Evolutionary conservation across 2,113 vertebrate species (phyloP).

Genomic region (Dipodomys stephensi): DNA sequence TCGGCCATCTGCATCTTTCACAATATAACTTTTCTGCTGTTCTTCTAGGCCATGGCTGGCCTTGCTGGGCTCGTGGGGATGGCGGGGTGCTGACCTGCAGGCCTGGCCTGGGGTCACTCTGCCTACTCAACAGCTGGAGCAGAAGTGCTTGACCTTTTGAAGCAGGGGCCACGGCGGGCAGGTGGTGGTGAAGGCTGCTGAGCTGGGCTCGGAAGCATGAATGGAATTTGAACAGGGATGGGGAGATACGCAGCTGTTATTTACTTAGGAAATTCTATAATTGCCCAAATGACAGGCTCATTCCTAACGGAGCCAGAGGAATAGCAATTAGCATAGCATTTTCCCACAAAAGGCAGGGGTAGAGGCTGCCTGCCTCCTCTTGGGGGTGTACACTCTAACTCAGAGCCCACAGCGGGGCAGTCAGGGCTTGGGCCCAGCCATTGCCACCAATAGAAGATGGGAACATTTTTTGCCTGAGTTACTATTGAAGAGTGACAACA

Average conservation of each 20-base stretch:
- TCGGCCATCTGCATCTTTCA: not conserved
- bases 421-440: too few relatives aligned
- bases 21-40: too few relatives aligned
- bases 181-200: not conserved
- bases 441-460: too few relatives aligned
- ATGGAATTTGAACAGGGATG: not conserved
- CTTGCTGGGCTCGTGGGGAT: too few relatives aligned
- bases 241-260: not conserved
- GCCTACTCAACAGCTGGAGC: not conserved
- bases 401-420: too few relatives aligned
- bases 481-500: too few relatives aligned
- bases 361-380: not conserved
- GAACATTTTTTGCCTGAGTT: too few relatives aligned
- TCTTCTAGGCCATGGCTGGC: too few relatives aligned
- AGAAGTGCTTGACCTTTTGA: not conserved
- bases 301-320: not conserved
- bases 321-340: not conserved
- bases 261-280: constrained; percentile 32
- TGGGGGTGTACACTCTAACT: too few relatives aligned
- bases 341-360: not conserved
- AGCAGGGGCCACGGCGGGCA: not conserved
- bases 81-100: too few relatives aligned
- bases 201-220: not conserved
- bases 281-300: not conserved
- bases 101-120: too few relatives aligned